phyloP scores from a whole-genome alignment of 2,113 vertebrate genomes.

The Clarias batrachus region DNA sequence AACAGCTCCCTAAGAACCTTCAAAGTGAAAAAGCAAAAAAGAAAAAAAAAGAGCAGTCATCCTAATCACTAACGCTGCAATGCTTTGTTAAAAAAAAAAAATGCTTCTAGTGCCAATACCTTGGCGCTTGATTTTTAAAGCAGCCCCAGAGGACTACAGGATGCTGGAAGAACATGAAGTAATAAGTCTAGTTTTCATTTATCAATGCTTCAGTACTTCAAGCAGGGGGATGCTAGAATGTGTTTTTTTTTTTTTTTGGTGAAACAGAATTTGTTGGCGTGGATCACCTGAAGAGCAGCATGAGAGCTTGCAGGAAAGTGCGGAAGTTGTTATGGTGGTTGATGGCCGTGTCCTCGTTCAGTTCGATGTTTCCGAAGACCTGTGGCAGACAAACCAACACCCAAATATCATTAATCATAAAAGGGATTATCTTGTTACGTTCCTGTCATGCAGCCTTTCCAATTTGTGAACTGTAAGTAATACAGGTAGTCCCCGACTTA shows the following conservation, averaged over 20 bases:
- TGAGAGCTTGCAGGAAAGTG: slow-evolving; percentile 92
- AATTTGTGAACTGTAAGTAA: background rate
- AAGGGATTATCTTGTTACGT: background rate
- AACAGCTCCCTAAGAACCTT: slow-evolving; percentile 5
- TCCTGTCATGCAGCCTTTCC: background rate
- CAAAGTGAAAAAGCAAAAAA: background rate
- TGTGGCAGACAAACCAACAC: slow-evolving; percentile 53
- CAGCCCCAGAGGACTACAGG: background rate
- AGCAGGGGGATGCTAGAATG: background rate
- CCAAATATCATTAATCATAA: background rate
- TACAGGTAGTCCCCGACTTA: too few species aligned
- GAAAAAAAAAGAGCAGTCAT: background rate
- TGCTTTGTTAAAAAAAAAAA: background rate
- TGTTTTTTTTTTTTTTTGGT: background rate
- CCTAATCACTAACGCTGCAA: background rate
- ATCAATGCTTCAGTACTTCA: background rate
- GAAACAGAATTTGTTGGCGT: background rate
- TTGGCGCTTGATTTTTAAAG: background rate
- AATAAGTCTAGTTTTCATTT: background rate
- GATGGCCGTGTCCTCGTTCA: slow-evolving; percentile 87
- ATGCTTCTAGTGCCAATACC: background rate
- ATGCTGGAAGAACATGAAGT: background rate
- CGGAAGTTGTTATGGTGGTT: slow-evolving; percentile 95
- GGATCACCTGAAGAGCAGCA: slow-evolving; percentile 90
- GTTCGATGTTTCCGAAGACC: slow-evolving; percentile 95